Evolutionary conservation across 23 tunicate species (phyloP).

Genomic region (Trididemnum clinides): DNA sequence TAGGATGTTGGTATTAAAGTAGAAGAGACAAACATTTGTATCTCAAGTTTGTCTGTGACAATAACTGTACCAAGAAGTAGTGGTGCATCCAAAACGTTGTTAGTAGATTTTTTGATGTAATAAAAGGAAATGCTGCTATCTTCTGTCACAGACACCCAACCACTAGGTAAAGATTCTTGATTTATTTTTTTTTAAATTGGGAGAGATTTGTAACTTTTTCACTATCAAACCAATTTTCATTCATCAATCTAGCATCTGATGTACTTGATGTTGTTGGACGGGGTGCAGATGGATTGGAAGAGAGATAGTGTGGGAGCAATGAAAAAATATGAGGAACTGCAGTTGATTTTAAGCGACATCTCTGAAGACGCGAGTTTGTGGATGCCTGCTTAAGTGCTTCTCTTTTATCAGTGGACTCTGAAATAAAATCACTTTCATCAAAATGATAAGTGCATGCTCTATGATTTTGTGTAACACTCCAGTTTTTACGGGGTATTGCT

Average conservation of each 20-base stretch:
- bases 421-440: not conserved
- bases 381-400: not conserved
- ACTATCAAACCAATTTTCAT: not conserved
- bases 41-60: not conserved
- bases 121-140: not conserved
- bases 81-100: not conserved
- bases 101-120: not conserved
- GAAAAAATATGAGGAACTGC: conserved; percentile 15
- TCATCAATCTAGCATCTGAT: conserved; percentile 3
- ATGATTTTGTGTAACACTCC: conserved; percentile 9
- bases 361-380: not conserved
- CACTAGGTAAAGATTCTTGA: not conserved
- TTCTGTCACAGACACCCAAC: not conserved
- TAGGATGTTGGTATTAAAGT: not conserved
- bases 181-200: not conserved
- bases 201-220: not conserved
- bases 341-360: conserved; percentile 9
- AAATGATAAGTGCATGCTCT: conserved; percentile 4
- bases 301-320: not conserved
- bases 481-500: conserved; percentile 12
- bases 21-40: not conserved
- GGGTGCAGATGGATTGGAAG: not conserved
- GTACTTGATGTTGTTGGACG: conserved; percentile 4
- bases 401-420: not conserved
- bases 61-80: not conserved